Evolutionary conservation across 2,113 vertebrate genomes (phyloP).

Genomic region (Hippolais icterina): DNA sequence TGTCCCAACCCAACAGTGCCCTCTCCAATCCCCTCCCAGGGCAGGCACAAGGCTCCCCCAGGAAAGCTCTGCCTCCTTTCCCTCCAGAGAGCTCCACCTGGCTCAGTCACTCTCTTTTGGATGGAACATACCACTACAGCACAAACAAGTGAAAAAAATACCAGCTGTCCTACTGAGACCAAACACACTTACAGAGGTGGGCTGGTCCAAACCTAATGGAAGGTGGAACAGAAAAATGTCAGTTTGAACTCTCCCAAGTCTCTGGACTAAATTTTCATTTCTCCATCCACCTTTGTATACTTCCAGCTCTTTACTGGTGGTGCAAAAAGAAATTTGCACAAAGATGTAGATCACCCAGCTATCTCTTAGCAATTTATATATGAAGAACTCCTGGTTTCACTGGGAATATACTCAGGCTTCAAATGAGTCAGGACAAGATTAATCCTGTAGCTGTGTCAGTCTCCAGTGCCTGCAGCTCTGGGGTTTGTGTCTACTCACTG

Average conservation of each 20-base stretch:
- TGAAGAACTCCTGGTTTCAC: neutral
- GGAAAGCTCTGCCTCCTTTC: neutral
- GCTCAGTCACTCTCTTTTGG: neutral
- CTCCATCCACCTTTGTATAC: neutral
- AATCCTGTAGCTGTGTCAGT: neutral
- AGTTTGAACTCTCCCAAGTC: fast-evolving
- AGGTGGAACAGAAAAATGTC: neutral
- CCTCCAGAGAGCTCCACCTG: neutral
- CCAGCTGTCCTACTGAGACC: neutral
- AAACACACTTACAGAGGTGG: neutral
- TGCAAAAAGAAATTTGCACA: neutral
- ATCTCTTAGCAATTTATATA: neutral
- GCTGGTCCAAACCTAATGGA: neutral
- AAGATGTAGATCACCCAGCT: neutral
- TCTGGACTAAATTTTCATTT: neutral
- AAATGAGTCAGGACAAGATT: neutral
- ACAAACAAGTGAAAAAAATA: neutral
- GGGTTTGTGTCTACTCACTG: neutral
- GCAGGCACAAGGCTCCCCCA: neutral
- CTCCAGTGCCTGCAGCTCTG: neutral
- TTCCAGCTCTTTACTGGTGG: neutral
- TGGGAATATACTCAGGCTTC: neutral
- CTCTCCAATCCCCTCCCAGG: neutral
- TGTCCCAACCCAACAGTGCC: neutral
- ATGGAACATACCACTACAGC: neutral